Evolutionary conservation across 1,140 invertebrate genomes (phyloP), one percentile per base, ranked within the genome.

Genomic region (Gonioctena quinquepunctata): DNA sequence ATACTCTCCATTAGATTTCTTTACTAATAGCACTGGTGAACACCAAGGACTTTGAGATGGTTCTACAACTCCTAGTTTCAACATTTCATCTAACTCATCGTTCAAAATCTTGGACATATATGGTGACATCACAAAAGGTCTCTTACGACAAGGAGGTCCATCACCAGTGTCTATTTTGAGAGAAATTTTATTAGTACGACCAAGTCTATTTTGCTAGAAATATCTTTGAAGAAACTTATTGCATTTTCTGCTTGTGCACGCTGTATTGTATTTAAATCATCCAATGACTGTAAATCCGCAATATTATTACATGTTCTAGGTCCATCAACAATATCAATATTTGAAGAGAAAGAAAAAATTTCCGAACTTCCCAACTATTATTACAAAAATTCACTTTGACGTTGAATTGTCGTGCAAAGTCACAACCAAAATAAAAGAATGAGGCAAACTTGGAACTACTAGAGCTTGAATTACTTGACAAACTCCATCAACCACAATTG

Each of bases 71-170:
- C 60, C 69, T 1, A 68, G 16, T n/a, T 50, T 49, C 49, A 74
- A 65, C 72, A 74, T 76, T 4, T 59, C 33, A 27, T 72, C 70
- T n/a, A 75, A 54, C 52, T 76, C 66, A 8, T 64, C 25, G 52
- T 76, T 69, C 7, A 76, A 23, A 25, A 57, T 49, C 49, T 73
- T 67, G 25, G 23, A 11, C 65, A 74, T 67, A 68, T 67, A 67
- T n/a, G 69, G 72, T 4, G 69, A 74, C 23, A 74, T 50, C 3
- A 60, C 27, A 54, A 62, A 71, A 19, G 60, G 65, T 23, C 65
- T 11, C n/a, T 62, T 22, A 52, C 57, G 57, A 56, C 68, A 11
- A 11, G 64, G 57, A 52, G 54, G 16, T 7, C 49, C 50, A 65
- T 72, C 18, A 11, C 50, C 50, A 54, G 50, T 54, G 18, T 54